Conservation (phyloP, 1,140 invertebrate species). For the Cyphomyrmex costatus region DNA sequence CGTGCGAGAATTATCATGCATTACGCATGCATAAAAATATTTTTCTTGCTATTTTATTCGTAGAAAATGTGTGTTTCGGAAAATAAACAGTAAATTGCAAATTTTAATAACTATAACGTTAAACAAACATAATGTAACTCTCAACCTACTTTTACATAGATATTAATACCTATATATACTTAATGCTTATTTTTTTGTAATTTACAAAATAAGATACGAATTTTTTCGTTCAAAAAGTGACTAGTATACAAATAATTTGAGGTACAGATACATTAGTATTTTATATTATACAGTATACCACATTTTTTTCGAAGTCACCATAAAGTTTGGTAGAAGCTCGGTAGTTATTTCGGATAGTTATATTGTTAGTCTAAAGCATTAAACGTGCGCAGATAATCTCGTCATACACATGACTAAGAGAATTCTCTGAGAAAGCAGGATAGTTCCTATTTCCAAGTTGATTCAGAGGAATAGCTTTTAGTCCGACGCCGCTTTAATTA, state of each 20-base stretch:
- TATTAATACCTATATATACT: neutral
- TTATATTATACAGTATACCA: neutral
- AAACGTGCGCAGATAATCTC: too few species aligned
- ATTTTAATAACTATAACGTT: neutral
- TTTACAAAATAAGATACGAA: neutral
- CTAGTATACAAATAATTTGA: neutral
- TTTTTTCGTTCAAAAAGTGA: neutral
- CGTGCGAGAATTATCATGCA: neutral
- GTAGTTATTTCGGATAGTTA: neutral
- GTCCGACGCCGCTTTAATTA: constrained; percentile 67
- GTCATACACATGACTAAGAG: constrained; percentile 34
- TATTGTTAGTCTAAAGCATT: neutral
- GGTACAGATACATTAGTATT: neutral
- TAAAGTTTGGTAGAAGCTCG: neutral
- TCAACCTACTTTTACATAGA: neutral
- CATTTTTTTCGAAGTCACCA: neutral
- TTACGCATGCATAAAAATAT: neutral
- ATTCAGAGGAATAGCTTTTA: constrained; percentile 60
- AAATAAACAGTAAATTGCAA: neutral
- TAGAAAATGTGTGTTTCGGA: neutral
- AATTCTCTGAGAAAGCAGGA: neutral
- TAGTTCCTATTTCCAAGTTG: constrained; percentile 64
- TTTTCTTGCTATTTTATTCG: neutral
- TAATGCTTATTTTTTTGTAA: neutral
- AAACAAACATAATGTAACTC: neutral